phyloP scores from a whole-genome alignment of 2,888 invertebrate species.

The Rosalia funebris region DNA sequence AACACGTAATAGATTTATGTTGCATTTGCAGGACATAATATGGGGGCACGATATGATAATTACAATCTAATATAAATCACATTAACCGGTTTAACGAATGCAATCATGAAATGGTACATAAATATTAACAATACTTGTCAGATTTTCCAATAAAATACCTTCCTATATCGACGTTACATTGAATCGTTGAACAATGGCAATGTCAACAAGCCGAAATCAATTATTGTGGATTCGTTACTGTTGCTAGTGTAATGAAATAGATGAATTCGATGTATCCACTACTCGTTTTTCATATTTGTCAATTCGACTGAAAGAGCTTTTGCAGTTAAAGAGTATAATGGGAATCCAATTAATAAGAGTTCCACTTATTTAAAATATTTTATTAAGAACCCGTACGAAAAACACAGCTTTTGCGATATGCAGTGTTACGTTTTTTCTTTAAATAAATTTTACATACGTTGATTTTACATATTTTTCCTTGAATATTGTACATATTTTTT shows the following conservation, averaged over 20 bases:
- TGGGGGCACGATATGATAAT: conserved; percentile 50
- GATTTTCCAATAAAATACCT: conserved; percentile 49
- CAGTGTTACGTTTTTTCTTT: too few relatives aligned
- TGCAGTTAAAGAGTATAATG: too few relatives aligned
- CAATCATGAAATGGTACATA: conserved; percentile 52
- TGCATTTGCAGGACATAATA: conserved; percentile 37
- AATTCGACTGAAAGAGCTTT: too few relatives aligned
- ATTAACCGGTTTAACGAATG: conserved; percentile 53
- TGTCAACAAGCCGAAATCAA: conserved; percentile 43
- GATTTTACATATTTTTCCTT: too few relatives aligned
- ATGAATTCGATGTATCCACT: too few relatives aligned
- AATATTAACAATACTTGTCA: conserved; percentile 57
- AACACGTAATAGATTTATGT: conserved; percentile 40
- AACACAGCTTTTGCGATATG: too few relatives aligned
- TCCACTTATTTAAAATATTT: too few relatives aligned
- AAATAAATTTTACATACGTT: too few relatives aligned
- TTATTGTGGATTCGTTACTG: conserved; percentile 7
- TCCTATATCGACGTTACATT: conserved; percentile 38
- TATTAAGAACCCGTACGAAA: too few relatives aligned
- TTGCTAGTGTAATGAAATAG: neutral
- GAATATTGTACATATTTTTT: too few relatives aligned
- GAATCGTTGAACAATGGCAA: conserved; percentile 42
- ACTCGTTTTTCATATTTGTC: too few relatives aligned
- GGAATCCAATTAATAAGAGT: too few relatives aligned
- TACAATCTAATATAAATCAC: conserved; percentile 53